These are phyloP conservation scores for Conus betulinus DNA, from an alignment of 1,140 invertebrate genomes.

Conservation along the genomic window DNA sequence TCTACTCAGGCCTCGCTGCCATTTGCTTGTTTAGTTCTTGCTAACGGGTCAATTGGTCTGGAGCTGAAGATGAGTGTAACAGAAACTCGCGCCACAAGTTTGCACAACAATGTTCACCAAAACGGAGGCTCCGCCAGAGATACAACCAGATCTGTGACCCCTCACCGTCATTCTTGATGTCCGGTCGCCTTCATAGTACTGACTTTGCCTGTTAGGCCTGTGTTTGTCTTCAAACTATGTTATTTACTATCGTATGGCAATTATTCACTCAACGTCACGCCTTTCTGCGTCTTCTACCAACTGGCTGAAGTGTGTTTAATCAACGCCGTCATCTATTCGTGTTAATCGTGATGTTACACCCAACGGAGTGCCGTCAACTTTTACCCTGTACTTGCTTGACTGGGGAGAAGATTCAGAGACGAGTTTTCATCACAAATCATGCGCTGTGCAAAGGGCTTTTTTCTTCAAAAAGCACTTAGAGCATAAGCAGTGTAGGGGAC, in stretches of 20 bases:
- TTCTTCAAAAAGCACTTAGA: too few species aligned
- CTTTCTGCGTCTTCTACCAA: neutral
- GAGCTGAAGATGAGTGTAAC: neutral
- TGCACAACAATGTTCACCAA: neutral
- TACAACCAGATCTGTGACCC: neutral
- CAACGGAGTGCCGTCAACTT: neutral
- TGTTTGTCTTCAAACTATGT: neutral
- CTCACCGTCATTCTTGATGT: constrained; percentile 7
- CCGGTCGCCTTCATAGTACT: neutral
- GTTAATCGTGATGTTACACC: neutral
- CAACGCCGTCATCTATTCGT: neutral
- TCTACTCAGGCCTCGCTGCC: neutral
- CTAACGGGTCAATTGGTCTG: neutral
- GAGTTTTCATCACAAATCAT: neutral
- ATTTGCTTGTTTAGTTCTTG: neutral
- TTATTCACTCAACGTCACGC: neutral
- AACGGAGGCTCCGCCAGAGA: neutral
- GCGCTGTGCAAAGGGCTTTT: neutral
- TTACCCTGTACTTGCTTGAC: constrained; percentile 4
- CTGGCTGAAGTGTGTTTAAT: neutral
- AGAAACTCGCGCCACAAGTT: neutral
- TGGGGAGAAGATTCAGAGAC: neutral
- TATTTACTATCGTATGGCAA: neutral
- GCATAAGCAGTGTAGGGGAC: too few species aligned
- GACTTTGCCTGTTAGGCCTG: neutral